Evolutionary conservation across 2,797 vertebrate genomes (phyloP).

Genomic region (Chelmon rostratus): DNA sequence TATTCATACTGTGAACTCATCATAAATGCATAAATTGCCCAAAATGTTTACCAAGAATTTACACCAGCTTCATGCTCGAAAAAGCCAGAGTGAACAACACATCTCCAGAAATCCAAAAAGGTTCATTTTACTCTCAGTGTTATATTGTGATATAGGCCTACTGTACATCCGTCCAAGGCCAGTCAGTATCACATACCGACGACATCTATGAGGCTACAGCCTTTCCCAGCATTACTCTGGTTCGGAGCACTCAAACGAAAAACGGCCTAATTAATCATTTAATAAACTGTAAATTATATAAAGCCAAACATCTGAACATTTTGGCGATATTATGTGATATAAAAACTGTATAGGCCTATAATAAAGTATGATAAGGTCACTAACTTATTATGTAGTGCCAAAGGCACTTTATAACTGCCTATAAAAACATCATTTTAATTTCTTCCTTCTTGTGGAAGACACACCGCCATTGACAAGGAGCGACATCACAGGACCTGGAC

Average conservation of each 20-base stretch:
- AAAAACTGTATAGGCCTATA: not conserved
- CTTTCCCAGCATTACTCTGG: conserved; percentile 6
- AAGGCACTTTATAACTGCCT: conserved; percentile 14
- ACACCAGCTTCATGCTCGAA: not conserved
- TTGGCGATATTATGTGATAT: not conserved
- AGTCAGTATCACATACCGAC: conserved; percentile 19
- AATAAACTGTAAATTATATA: conserved; percentile 14
- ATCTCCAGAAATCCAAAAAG: conserved; percentile 18
- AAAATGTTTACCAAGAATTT: conserved; percentile 7
- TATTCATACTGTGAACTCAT: conserved; percentile 26
- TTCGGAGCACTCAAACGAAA: not conserved
- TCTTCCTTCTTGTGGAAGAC: conserved; percentile 5
- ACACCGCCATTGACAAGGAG: conserved; percentile 51
- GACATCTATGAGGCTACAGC: conserved; percentile 21
- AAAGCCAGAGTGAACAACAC: conserved; percentile 22
- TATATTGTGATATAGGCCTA: not conserved
- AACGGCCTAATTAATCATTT: conserved; percentile 4
- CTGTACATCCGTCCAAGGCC: conserved; percentile 23
- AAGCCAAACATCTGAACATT: conserved; percentile 3
- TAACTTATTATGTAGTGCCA: conserved; percentile 12
- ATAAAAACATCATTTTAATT: not conserved
- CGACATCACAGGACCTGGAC: conserved; percentile 57
- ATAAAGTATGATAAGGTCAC: conserved; percentile 18
- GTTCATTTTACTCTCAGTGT: not conserved
- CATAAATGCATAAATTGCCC: conserved; percentile 39